Percentiles rank a stretch among this genome's conserved stretches.
phyloP scores from a whole-genome alignment of 2,797 vertebrate species.

The Apodemus agrarius region DNA sequence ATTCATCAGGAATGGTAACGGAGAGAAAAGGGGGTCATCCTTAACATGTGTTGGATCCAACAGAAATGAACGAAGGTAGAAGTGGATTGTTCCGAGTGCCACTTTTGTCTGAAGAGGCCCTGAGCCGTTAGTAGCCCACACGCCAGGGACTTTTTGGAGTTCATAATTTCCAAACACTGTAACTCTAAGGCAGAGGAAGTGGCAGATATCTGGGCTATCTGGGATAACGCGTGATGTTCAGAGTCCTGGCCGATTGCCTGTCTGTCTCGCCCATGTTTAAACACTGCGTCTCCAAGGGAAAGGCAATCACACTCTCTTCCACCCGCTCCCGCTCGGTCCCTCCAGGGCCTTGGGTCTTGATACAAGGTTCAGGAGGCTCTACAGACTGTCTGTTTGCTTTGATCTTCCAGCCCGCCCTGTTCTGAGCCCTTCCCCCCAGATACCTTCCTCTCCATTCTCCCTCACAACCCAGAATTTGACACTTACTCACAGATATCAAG shows the following conservation, averaged over 20 bases:
- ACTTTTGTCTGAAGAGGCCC: not conserved
- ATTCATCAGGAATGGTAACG: not conserved
- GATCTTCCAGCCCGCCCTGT: not conserved
- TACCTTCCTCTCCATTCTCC: not conserved
- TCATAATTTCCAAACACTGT: not conserved
- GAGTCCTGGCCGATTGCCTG: conserved; percentile 6
- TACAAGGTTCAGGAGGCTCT: not conserved
- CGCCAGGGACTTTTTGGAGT: not conserved
- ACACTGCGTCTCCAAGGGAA: not conserved
- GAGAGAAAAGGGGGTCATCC: not conserved
- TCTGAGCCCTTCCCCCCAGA: not conserved
- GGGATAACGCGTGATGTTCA: not conserved
- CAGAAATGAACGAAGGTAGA: not conserved
- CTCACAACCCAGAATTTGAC: not conserved
- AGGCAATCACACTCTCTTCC: not conserved
- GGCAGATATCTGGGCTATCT: conserved; percentile 10
- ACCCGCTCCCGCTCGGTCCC: not conserved
- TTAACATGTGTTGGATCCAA: not conserved
- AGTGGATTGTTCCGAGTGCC: too few species aligned
- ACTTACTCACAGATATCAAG: conserved; percentile 8
- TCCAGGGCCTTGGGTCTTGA: not conserved
- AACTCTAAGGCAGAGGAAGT: not conserved
- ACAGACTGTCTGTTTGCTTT: not conserved
- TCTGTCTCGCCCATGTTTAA: not conserved
- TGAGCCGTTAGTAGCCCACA: not conserved